Conservation (phyloP, 2,113 vertebrate genomes). For the Rhabdornis inornatus region DNA sequence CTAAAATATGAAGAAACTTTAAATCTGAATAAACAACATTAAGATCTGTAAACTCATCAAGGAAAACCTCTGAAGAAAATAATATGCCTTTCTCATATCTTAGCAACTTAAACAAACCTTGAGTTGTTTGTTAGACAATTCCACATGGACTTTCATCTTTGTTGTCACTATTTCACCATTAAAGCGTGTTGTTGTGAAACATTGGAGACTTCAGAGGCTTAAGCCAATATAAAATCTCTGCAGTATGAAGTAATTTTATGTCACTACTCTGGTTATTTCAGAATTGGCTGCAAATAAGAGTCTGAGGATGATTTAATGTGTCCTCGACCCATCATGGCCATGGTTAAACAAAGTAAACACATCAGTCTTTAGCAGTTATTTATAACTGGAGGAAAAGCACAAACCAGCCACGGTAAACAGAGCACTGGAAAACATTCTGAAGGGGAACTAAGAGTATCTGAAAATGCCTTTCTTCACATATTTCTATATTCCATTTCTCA, state of each 20-base stretch:
- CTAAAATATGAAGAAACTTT: not conserved
- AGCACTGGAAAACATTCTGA: not conserved
- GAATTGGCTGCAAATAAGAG: slow-evolving; percentile 46
- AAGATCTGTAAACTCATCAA: not conserved
- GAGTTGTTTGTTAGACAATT: not conserved
- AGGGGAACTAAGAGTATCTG: not conserved
- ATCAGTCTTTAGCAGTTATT: slow-evolving; percentile 51
- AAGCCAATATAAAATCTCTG: slow-evolving; percentile 29
- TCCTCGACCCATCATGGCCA: slow-evolving; percentile 35
- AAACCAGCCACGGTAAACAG: not conserved
- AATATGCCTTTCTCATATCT: not conserved
- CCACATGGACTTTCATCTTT: not conserved
- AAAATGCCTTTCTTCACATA: not conserved
- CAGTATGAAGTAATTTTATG: slow-evolving; percentile 48
- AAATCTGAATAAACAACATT: not conserved
- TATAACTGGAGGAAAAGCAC: slow-evolving; percentile 27
- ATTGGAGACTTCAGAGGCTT: slow-evolving; percentile 29
- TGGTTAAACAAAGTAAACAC: slow-evolving; percentile 61
- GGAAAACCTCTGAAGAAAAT: not conserved
- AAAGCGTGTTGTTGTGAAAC: slow-evolving; percentile 1
- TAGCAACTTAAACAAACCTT: not conserved
- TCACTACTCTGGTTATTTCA: slow-evolving; percentile 17
- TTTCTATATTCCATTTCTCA: not conserved
- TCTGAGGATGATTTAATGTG: slow-evolving; percentile 57
- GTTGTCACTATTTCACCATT: not conserved